phyloP scores from a whole-genome alignment of 2,113 vertebrate species.

The Nematolebias whitei region DNA sequence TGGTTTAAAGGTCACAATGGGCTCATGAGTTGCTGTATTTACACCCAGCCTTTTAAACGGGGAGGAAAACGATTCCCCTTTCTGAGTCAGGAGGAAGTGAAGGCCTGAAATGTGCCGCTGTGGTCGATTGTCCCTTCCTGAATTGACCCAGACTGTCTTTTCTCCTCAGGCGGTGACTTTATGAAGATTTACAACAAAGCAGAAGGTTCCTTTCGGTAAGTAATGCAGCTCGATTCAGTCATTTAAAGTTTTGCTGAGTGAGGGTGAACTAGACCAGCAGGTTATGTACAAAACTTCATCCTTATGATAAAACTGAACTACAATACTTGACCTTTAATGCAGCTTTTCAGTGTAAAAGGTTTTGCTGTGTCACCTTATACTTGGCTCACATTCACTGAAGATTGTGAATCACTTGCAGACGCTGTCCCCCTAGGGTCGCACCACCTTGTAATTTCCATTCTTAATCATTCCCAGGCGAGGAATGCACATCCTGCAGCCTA shows the following conservation, averaged over 20 bases:
- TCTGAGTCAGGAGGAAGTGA: conserved; percentile 23
- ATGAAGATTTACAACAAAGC: neutral
- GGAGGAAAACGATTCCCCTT: conserved; percentile 5
- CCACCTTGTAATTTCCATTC: conserved; percentile 53
- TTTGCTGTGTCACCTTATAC: neutral
- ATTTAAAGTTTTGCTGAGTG: neutral
- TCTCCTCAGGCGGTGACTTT: neutral
- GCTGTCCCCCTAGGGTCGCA: conserved; percentile 37
- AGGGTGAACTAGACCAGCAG: neutral
- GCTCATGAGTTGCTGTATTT: conserved; percentile 18
- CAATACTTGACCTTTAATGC: neutral
- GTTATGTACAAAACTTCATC: too few species aligned
- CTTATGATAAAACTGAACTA: neutral
- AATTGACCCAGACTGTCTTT: neutral
- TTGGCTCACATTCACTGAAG: neutral
- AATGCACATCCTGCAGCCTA: conserved; percentile 48
- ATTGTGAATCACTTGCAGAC: conserved; percentile 13
- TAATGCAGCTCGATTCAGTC: neutral
- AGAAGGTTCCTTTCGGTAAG: neutral
- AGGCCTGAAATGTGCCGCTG: conserved; percentile 9
- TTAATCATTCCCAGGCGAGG: conserved; percentile 60
- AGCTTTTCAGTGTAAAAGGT: conserved; percentile 1
- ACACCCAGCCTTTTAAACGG: neutral
- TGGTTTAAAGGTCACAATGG: conserved; percentile 36
- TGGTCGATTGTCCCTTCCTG: conserved; percentile 29